A percentile compares a stretch with the other conserved stretches of the same genome.
Evolutionary conservation across 2,888 invertebrate genomes (phyloP).

Genomic region (Elgonia sp.): DNA sequence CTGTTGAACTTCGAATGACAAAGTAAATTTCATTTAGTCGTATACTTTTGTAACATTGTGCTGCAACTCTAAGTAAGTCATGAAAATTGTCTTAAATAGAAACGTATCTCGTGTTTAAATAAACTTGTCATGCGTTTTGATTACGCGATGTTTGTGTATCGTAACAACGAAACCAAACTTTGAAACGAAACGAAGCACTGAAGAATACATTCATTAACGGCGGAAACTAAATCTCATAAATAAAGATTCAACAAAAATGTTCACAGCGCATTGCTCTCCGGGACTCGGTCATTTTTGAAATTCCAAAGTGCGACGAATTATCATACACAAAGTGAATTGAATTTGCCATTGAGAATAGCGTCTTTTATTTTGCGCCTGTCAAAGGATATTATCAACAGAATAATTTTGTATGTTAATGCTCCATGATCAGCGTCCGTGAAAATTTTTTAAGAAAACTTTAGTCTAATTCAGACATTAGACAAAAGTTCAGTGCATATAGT

Average conservation of each 20-base stretch:
- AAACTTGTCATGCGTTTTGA: constrained; percentile 53
- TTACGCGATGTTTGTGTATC: constrained; percentile 48
- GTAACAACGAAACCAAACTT: constrained; percentile 53
- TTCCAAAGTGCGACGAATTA: constrained; percentile 31
- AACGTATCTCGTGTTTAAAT: constrained; percentile 43
- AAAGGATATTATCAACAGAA: constrained; percentile 28
- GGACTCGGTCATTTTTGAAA: constrained; percentile 6
- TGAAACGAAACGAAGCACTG: constrained; percentile 43
- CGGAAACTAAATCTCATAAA: constrained; percentile 52
- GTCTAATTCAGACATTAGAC: constrained; percentile 61
- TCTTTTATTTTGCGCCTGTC: constrained; percentile 20
- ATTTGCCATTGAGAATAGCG: constrained; percentile 29
- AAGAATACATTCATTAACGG: constrained; percentile 53
- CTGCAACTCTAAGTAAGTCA: constrained; percentile 33
- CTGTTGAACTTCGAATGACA: neutral
- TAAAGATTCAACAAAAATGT: constrained; percentile 44
- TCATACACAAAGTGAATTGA: constrained; percentile 26
- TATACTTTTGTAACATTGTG: constrained; percentile 14
- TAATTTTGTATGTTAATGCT: constrained; percentile 16
- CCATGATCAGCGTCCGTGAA: constrained; percentile 42
- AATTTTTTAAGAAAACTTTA: constrained; percentile 59
- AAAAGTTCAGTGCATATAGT: too few relatives aligned
- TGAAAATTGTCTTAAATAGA: constrained; percentile 53
- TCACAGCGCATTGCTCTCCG: neutral
- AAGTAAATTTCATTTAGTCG: constrained; percentile 27